A percentile compares a stretch with the other conserved stretches of the same genome.
phyloP scores from a whole-genome alignment of 2,113 vertebrate species.

The Passer domesticus region DNA sequence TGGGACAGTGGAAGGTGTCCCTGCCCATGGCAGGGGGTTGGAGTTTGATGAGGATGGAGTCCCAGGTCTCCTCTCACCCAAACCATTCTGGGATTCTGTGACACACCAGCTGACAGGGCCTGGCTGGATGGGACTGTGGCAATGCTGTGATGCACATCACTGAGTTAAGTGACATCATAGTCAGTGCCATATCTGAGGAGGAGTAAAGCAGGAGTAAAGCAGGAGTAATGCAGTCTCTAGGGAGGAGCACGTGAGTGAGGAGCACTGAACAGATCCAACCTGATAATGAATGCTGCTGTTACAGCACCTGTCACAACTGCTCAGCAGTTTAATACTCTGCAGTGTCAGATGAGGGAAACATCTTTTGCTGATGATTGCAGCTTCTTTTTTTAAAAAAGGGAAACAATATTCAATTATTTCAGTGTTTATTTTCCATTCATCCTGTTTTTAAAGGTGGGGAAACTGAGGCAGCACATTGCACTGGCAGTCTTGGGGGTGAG shows the following conservation, averaged over 20 bases:
- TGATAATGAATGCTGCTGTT: conserved; percentile 67
- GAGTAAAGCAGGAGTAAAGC: background rate
- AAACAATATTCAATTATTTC: background rate
- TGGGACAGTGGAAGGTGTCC: accelerated
- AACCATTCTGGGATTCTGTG: background rate
- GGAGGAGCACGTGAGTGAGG: conserved; percentile 41
- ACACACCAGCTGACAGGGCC: accelerated
- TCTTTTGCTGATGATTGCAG: background rate
- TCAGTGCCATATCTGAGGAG: background rate
- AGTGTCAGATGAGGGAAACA: conserved; percentile 26
- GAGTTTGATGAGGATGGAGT: background rate
- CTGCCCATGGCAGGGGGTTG: background rate
- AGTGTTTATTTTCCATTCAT: background rate
- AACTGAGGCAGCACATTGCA: background rate
- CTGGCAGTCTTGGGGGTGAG: accelerated
- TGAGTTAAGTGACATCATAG: background rate
- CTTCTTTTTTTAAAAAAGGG: background rate
- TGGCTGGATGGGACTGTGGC: background rate
- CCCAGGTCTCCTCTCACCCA: background rate
- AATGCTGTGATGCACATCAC: background rate
- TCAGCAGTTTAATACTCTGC: conserved; percentile 61
- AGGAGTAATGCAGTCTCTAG: conserved; percentile 21
- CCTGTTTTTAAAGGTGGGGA: background rate
- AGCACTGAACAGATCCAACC: conserved; percentile 62
- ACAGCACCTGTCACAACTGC: conserved; percentile 68